Base-by-base conservation (phyloP, 2,797 vertebrate species). In the Hypotaenidia okinawae region DNA sequence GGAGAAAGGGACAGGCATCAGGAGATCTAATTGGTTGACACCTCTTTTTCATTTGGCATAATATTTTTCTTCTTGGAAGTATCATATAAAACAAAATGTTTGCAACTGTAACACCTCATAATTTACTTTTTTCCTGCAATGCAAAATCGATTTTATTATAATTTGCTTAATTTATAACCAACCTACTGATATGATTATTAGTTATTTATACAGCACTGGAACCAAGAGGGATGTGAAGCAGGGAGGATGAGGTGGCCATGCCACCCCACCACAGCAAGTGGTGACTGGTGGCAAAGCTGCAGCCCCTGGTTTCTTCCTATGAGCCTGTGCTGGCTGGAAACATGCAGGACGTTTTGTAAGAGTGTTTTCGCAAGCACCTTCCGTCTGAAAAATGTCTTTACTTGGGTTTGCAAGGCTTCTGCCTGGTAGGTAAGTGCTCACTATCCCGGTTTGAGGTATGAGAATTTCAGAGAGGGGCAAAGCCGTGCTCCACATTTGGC, bases 31-130 rank as follows among this genome's bases (percentile, higher is more conserved):
- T 93, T 95, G 95, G 85, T 86, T 17, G 14, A 91, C 83, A 79
- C 82, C 80, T 95, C 94, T 91, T 79, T 77, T 76, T 32, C 86
- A 88, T 93, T 89, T 94, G 92, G 70, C 86, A 88, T 94, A 97
- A 94, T 96, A 95, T 96, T 97, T 97, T 96, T 91, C 93, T 97
- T 98, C 95, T 97, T 96, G 81, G 74, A 97, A 94, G 57, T 49
- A 97, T 37, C 33, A 6, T 94, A 93, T 97, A 97, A 97, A 98
- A 69, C 84, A 96, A 93, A 95, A 77, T 92, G 59, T 87, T 97
- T 96, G 95, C 89, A 94, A 93, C 51, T 78, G 33, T 96, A 94
- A 90, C 96, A 97, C 94, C 94, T 97, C 96, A 91, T 97, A 96
- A 96, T 87, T 95, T 95, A 93, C 51, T 84, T 68, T 84, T 35